phyloP scores from a whole-genome alignment of 1,140 invertebrate species.

The Akabosia matsudoensis region DNA sequence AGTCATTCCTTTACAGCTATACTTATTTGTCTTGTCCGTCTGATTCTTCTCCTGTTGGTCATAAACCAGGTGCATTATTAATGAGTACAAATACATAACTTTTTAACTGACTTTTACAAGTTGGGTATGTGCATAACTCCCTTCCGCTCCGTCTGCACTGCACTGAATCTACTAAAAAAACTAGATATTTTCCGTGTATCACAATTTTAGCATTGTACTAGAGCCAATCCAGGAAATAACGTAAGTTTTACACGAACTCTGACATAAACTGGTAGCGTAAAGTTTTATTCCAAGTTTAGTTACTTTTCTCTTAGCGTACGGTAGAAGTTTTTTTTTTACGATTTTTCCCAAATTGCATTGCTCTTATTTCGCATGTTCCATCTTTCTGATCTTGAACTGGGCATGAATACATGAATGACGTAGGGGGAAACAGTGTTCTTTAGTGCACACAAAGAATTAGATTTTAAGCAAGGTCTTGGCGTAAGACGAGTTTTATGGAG shows the following conservation, averaged over 20 bases:
- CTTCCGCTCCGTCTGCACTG: no score
- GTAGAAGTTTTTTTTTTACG: neutral
- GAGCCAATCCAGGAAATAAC: no score
- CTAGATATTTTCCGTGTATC: no score
- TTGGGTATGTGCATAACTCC: no score
- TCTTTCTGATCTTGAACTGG: slow-evolving; percentile 19
- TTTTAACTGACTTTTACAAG: no score
- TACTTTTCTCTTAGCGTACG: neutral
- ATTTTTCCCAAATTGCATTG: neutral
- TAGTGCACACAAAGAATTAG: neutral
- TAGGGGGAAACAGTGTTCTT: neutral
- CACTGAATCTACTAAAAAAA: no score
- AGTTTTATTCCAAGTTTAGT: neutral
- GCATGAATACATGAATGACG: slow-evolving; percentile 15
- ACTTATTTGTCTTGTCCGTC: no score
- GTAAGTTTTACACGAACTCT: neutral
- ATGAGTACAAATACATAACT: no score
- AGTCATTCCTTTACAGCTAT: no score
- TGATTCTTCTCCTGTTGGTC: no score
- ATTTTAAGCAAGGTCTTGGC: neutral
- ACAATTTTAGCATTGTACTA: no score
- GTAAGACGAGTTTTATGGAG: neutral
- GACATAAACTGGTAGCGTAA: neutral
- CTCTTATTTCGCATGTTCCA: slow-evolving; percentile 11
- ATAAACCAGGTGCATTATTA: no score